Evolutionary conservation across 2,888 invertebrate genomes (phyloP).

Genomic region (Scrobipalpa costella): DNA sequence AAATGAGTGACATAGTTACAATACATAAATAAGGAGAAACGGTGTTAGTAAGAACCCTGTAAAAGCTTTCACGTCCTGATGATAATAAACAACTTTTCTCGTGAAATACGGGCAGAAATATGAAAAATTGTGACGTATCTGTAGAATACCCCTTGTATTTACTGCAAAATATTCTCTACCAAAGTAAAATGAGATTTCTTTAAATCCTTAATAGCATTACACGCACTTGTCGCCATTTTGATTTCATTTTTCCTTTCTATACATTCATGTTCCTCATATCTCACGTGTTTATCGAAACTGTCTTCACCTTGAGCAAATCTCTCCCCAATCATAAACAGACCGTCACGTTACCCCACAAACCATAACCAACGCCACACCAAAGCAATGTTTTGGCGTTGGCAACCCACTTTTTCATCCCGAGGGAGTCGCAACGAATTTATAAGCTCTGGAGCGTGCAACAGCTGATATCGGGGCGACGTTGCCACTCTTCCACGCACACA

Average conservation of each 20-base stretch:
- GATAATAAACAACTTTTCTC: too few relatives aligned
- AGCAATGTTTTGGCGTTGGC: constrained; percentile 43
- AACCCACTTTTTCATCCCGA: constrained; percentile 50
- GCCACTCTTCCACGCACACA: constrained; percentile 44
- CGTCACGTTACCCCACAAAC: not conserved
- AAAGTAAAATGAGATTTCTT: too few relatives aligned
- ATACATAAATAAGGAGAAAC: too few relatives aligned
- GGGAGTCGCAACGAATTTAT: constrained; percentile 70
- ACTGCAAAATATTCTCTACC: too few relatives aligned
- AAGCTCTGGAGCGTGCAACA: constrained; percentile 61
- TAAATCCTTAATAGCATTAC: too few relatives aligned
- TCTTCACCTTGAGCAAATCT: constrained; percentile 6
- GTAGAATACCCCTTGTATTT: too few relatives aligned
- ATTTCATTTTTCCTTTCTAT: not conserved
- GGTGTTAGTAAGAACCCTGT: too few relatives aligned
- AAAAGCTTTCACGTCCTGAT: too few relatives aligned
- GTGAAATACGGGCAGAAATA: too few relatives aligned
- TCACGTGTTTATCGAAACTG: not conserved
- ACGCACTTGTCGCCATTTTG: too few relatives aligned
- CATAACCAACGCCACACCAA: constrained; percentile 3
- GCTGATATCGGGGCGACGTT: constrained; percentile 67
- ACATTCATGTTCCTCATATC: not conserved
- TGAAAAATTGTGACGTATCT: too few relatives aligned
- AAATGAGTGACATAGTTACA: too few relatives aligned
- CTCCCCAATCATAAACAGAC: constrained; percentile 5